Evolutionary conservation across 2,797 vertebrate genomes (phyloP).

Genomic region (Sciurus vulgaris): DNA sequence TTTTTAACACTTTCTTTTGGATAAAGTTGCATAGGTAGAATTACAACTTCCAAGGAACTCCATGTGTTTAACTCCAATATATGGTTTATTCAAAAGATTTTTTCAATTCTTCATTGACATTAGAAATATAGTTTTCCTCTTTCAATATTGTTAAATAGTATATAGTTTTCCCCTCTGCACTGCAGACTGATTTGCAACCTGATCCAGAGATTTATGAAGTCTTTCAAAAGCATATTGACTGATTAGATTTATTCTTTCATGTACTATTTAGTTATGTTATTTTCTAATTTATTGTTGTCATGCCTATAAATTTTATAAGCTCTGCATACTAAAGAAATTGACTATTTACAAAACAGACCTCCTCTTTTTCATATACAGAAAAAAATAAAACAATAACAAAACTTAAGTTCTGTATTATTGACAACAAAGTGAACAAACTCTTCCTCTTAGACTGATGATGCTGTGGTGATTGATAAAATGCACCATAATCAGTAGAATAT

Average conservation of each 20-base stretch:
- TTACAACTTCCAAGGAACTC: neutral
- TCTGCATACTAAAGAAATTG: neutral
- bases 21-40: neutral
- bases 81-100: neutral
- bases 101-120: neutral
- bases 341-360: neutral
- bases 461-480: neutral
- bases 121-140: neutral
- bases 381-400: neutral
- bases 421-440: neutral
- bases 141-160: neutral
- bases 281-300: constrained; percentile 32
- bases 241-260: neutral
- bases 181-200: neutral
- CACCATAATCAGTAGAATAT: neutral
- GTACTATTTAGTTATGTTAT: neutral
- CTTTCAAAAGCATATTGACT: neutral
- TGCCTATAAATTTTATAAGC: neutral
- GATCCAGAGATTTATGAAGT: neutral
- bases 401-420: neutral
- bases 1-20: neutral
- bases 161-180: neutral
- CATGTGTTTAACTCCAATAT: neutral
- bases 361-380: neutral
- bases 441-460: neutral